Conservation (phyloP, 2,113 vertebrate species). For the Malurus elegans region DNA sequence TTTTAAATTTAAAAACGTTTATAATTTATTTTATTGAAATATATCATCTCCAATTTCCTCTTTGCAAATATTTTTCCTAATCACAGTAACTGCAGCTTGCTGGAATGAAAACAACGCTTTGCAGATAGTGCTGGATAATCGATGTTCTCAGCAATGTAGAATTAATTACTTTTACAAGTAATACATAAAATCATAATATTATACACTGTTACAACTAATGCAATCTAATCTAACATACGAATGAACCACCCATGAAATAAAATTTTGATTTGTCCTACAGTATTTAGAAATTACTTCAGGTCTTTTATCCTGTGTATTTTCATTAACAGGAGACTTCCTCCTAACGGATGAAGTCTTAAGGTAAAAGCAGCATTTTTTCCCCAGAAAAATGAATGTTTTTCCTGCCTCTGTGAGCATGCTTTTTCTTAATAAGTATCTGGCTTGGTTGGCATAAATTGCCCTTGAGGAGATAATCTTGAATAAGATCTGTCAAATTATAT, state of each 20-base stretch:
- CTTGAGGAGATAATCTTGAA: background rate
- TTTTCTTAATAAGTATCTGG: background rate
- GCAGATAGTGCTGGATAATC: background rate
- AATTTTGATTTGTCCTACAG: background rate
- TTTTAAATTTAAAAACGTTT: background rate
- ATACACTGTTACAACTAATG: background rate
- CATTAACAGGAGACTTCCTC: background rate
- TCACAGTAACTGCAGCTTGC: background rate
- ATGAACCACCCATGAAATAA: background rate
- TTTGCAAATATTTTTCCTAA: background rate
- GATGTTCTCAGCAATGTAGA: background rate
- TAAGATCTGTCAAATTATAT: conserved; percentile 4
- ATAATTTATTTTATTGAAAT: background rate
- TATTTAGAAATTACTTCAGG: background rate
- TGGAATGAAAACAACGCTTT: background rate
- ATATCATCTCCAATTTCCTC: background rate
- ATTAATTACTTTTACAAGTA: background rate
- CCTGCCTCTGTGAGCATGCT: background rate
- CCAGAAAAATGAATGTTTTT: background rate
- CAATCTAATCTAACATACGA: background rate
- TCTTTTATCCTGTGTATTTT: background rate
- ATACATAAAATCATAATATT: background rate
- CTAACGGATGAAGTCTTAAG: background rate
- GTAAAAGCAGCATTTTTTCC: background rate
- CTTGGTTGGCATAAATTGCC: background rate